phyloP scores from a whole-genome alignment of 2,797 vertebrate species.

The Helostoma temminkii region DNA sequence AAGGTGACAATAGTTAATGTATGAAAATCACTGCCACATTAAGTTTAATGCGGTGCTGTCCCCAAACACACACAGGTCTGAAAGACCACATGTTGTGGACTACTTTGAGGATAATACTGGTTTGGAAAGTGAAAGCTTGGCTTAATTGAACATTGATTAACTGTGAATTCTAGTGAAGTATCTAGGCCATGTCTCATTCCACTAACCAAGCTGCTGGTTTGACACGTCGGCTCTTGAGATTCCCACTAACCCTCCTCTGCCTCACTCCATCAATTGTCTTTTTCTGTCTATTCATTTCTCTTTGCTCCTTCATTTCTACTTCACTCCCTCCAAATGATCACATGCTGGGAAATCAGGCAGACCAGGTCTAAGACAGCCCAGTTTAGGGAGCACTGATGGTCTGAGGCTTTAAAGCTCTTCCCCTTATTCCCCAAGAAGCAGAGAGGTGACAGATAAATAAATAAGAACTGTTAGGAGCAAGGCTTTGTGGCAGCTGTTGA shows the following conservation, averaged over 20 bases:
- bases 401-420: slow-evolving; percentile 42
- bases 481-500: slow-evolving; percentile 68
- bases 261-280: neutral
- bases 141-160: slow-evolving; percentile 56
- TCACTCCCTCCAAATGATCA: slow-evolving; percentile 11
- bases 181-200: slow-evolving; percentile 63
- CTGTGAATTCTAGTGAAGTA: slow-evolving; percentile 65
- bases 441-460: slow-evolving; percentile 66
- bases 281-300: slow-evolving; percentile 3
- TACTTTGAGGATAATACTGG: slow-evolving; percentile 22
- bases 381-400: slow-evolving; percentile 27
- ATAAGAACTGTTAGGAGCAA: slow-evolving; percentile 54
- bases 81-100: slow-evolving; percentile 18
- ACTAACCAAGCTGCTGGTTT: slow-evolving; percentile 51
- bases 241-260: slow-evolving; percentile 15
- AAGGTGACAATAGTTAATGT: neutral
- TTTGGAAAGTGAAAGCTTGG: slow-evolving; percentile 52
- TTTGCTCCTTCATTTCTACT: neutral
- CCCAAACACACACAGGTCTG: neutral
- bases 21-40: neutral
- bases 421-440: slow-evolving; percentile 36
- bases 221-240: slow-evolving; percentile 41
- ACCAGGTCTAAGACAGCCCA: slow-evolving; percentile 4
- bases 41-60: neutral
- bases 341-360: slow-evolving; percentile 29